Percentiles rank a stretch among this genome's conserved stretches.
phyloP scores from a whole-genome alignment of 2,797 vertebrate genomes.

The Coregonus suidteri region DNA sequence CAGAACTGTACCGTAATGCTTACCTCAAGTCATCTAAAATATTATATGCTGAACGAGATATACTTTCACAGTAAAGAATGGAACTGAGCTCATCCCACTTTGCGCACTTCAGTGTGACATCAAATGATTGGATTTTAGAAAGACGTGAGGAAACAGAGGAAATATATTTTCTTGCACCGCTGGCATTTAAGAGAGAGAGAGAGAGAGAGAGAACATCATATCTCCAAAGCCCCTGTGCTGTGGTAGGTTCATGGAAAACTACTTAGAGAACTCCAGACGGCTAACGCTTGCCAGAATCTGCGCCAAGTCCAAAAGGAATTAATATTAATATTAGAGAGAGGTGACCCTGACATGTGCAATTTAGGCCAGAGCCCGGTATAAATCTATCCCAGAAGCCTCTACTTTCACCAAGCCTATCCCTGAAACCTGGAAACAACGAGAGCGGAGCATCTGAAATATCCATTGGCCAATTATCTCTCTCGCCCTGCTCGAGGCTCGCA shows the following conservation, averaged over 20 bases:
- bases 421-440: slow-evolving; percentile 51
- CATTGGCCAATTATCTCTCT: slow-evolving; percentile 63
- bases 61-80: too few species aligned
- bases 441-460: slow-evolving; percentile 54
- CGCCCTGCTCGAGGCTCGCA: slow-evolving; percentile 22
- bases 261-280: slow-evolving; percentile 70
- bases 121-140: slow-evolving; percentile 52
- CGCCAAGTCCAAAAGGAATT: slow-evolving; percentile 69
- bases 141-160: slow-evolving; percentile 49
- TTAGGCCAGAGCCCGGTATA: slow-evolving; percentile 69
- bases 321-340: slow-evolving; percentile 75
- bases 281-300: slow-evolving; percentile 69
- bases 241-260: slow-evolving; percentile 74
- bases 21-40: not conserved
- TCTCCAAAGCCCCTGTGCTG: slow-evolving; percentile 71
- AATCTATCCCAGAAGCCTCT: slow-evolving; percentile 76
- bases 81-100: not conserved
- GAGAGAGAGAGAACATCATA: slow-evolving; percentile 62
- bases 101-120: slow-evolving; percentile 17
- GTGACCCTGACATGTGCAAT: slow-evolving; percentile 74
- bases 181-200: slow-evolving; percentile 56
- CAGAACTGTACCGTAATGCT: not conserved
- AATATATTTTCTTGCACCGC: slow-evolving; percentile 58
- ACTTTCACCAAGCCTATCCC: slow-evolving; percentile 57
- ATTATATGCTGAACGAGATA: not conserved